Percentiles rank a stretch among this genome's conserved stretches.
Conservation (phyloP, 2,113 vertebrate species). For the Glaucidium brasilianum region DNA sequence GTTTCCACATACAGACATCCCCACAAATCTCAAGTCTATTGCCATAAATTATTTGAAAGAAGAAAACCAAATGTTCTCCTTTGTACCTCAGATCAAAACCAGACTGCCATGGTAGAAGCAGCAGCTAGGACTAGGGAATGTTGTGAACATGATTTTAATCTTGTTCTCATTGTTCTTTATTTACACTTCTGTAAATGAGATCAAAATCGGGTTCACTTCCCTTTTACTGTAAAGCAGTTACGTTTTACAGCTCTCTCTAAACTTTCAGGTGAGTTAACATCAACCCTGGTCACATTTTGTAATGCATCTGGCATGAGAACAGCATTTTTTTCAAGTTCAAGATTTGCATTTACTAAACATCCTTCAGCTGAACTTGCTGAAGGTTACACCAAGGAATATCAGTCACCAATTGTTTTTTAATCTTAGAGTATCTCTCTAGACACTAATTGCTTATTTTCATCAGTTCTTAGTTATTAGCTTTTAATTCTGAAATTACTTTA, state of each 20-base stretch:
- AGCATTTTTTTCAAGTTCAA: background rate
- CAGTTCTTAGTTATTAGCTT: background rate
- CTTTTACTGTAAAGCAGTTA: background rate
- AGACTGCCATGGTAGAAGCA: background rate
- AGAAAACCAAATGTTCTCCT: background rate
- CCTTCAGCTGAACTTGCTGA: background rate
- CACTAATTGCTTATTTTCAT: background rate
- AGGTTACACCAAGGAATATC: background rate
- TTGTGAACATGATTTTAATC: background rate
- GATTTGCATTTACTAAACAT: background rate
- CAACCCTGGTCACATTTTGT: background rate
- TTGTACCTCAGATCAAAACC: background rate
- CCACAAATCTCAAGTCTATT: background rate
- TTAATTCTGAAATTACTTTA: constrained; percentile 4
- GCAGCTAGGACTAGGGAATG: background rate
- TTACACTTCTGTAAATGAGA: background rate
- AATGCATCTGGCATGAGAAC: background rate
- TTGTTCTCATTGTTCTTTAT: background rate
- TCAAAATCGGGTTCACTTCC: background rate
- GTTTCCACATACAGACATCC: background rate
- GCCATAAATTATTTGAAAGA: background rate
- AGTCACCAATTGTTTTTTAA: background rate
- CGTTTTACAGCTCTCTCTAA: background rate
- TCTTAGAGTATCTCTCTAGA: background rate
- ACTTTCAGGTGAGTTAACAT: background rate